Base-by-base conservation (phyloP, 2,888 invertebrate genomes). In the Zygothrica quintamaculata region DNA sequence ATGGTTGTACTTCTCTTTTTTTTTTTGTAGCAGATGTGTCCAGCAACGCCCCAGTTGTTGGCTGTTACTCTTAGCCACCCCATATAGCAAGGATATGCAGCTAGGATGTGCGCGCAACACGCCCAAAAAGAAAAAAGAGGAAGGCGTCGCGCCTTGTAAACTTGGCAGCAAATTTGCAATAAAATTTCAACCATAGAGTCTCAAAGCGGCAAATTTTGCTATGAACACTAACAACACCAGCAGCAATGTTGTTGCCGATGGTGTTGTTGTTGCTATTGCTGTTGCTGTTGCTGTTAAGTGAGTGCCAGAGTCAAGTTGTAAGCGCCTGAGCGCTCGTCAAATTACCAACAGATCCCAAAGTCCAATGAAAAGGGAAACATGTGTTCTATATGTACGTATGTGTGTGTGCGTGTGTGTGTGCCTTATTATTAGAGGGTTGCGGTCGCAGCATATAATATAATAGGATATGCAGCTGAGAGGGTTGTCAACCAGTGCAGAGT, bases 291-390 rank as follows among this genome's bases (percentile, higher is more conserved):
- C 37, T 66, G 65, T 58, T 67, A 77, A 68, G 74, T 68, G 80
- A 84, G 80, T 84, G 80, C 53, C 74, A 84, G 84, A 81, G 80
- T 81, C 87, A 81, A 86, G 84, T 86, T 86, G 68, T 64, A 58
- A 70, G 71, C 69, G 62, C 11, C n/a, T 43, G 62, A 47, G 65
- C 67, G 64, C 81, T 79, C 74, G 65, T 86, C 80, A 77, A 84
- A 86, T 81, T 86, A 80, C 84, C 67, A 67, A 52, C 48, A 44
- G 37, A 37, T 40, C 50, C 9, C 16, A 5, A n/a, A 34, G 13
- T 8, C 1, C 13, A 11, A 4, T 12, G 39, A 15, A 18, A 31
- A 22, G 22, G 29, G 50, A 9, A 50, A 29, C n/a, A 22, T 36
- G 36, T 13, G 36, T n/a, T 5, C 34, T 18, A 11, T n/a, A 29